Conservation (phyloP, 2,888 invertebrate species). For the Octodonta nipae region DNA sequence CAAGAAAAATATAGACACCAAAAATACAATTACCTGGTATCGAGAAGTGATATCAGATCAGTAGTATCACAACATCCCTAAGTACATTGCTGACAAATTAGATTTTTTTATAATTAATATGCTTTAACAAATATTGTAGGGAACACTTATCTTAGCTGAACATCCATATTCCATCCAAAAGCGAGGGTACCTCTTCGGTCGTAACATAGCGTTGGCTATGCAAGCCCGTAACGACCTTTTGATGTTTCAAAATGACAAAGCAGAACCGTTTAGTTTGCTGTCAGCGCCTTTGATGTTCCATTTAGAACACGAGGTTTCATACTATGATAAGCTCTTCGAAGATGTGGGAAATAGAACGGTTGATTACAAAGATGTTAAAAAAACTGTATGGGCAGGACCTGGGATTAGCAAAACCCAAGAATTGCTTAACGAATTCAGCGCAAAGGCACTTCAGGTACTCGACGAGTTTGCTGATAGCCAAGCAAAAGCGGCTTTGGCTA, state of each 20-base stretch:
- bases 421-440: constrained; percentile 57
- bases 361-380: constrained; percentile 42
- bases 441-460: constrained; percentile 57
- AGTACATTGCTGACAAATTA: no score
- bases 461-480: constrained; percentile 62
- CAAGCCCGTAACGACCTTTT: constrained; percentile 58
- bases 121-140: no score
- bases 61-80: no score
- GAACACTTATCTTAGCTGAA: constrained; percentile 67
- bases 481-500: constrained; percentile 65
- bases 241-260: constrained; percentile 38
- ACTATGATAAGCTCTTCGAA: constrained; percentile 51
- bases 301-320: constrained; percentile 52
- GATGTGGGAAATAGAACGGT: constrained; percentile 47
- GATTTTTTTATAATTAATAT: no score
- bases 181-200: constrained; percentile 72
- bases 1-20: no score
- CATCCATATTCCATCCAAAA: constrained; percentile 59
- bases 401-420: constrained; percentile 59
- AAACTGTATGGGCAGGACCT: constrained; percentile 38
- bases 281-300: constrained; percentile 74
- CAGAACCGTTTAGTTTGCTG: constrained; percentile 49
- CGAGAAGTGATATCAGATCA: no score
- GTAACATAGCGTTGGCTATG: constrained; percentile 77
- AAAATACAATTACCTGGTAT: no score